Conservation (phyloP, 2,797 vertebrate species). For the Somateria mollissima region DNA sequence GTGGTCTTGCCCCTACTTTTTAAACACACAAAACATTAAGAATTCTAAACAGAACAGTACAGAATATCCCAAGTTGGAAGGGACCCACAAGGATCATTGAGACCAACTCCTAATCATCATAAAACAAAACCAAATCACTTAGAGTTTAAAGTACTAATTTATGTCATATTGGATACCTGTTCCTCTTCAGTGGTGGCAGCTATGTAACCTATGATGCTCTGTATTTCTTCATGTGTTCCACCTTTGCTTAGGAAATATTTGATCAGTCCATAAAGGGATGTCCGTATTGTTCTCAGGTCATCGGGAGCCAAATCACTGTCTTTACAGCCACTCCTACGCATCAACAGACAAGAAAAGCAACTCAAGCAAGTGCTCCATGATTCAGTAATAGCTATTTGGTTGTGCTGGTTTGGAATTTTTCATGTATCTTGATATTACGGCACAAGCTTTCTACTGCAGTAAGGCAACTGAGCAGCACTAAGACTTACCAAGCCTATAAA, state of each 20-base stretch:
- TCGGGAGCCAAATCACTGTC: constrained; percentile 87
- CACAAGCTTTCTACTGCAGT: not conserved
- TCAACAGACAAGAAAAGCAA: constrained; percentile 36
- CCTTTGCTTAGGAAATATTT: constrained; percentile 98
- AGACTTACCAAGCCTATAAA: not conserved
- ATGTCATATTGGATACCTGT: constrained; percentile 81
- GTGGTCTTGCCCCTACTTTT: not conserved
- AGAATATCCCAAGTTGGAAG: not conserved
- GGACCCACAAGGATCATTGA: not conserved
- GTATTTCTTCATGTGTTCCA: constrained; percentile 92
- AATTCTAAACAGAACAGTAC: not conserved
- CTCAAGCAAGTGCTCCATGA: not conserved
- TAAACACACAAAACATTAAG: not conserved
- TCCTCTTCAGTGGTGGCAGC: constrained; percentile 92
- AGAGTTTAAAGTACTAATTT: not conserved
- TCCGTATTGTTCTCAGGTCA: constrained; percentile 88
- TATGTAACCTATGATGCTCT: constrained; percentile 93
- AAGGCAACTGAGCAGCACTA: not conserved
- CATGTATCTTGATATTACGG: not conserved
- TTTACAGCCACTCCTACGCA: constrained; percentile 78
- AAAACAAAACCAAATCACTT: not conserved
- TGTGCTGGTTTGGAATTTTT: not conserved
- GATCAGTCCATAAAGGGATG: constrained; percentile 89
- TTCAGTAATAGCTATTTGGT: not conserved
- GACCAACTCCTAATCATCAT: not conserved